A percentile compares a stretch with the other conserved stretches of the same genome.
Evolutionary conservation across 1,140 invertebrate genomes (phyloP).

Genomic region (Meloidogyne floridensis): DNA sequence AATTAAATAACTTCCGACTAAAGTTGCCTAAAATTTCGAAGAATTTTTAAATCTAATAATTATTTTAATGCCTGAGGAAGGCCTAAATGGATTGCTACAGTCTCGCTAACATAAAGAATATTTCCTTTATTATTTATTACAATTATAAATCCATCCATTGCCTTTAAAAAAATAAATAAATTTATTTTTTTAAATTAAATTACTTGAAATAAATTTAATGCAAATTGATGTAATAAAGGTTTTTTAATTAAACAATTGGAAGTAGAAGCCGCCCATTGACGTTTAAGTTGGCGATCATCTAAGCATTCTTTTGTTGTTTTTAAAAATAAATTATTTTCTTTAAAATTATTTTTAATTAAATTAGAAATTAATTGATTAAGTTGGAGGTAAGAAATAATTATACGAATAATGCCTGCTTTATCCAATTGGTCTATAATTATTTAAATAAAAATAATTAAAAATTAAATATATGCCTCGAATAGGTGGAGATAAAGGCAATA

Average conservation of each 20-base stretch:
- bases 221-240: conserved; percentile 18
- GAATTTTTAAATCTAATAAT: not conserved
- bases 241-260: not conserved
- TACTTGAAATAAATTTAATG: conserved; percentile 28
- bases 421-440: conserved; percentile 18
- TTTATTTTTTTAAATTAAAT: not conserved
- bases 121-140: conserved; percentile 15
- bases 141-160: conserved; percentile 32
- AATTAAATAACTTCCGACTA: not conserved
- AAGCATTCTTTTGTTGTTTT: not conserved
- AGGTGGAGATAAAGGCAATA: conserved; percentile 20
- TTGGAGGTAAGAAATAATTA: conserved; percentile 15
- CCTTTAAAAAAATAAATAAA: conserved; percentile 4
- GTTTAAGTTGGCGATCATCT: not conserved
- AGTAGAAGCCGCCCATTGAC: not conserved
- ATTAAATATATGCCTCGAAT: not conserved
- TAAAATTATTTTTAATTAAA: not conserved
- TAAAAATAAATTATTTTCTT: not conserved
- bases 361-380: conserved; percentile 14
- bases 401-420: conserved; percentile 16
- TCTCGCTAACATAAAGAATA: conserved; percentile 19
- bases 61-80: conserved; percentile 14
- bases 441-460: not conserved
- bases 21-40: not conserved
- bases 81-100: conserved; percentile 27